Evolutionary conservation across 2,113 vertebrate genomes (phyloP).

Genomic region (Campylomormyrus numenius): DNA sequence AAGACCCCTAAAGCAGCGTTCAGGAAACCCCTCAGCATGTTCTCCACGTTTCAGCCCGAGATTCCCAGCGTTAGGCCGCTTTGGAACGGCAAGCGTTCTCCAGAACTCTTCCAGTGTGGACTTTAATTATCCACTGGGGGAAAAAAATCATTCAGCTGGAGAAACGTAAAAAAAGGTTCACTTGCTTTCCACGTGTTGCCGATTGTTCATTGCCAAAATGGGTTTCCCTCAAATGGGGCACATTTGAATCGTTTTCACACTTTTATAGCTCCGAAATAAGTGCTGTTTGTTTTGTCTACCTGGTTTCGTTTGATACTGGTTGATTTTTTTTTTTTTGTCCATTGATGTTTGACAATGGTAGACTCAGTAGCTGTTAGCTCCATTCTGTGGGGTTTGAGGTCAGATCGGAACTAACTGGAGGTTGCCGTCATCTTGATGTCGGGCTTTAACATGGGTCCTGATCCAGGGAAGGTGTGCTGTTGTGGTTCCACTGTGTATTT

Average conservation of each 20-base stretch:
- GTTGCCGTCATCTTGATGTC: not conserved
- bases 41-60: not conserved
- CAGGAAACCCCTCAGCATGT: not conserved
- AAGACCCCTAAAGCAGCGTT: not conserved
- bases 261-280: not conserved
- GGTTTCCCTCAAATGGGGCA: not conserved
- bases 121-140: not conserved
- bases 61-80: not conserved
- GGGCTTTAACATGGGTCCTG: not conserved
- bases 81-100: not conserved
- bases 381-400: not conserved
- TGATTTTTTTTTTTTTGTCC: not conserved
- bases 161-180: not conserved
- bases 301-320: not conserved
- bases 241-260: not conserved
- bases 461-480: not conserved
- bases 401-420: not conserved
- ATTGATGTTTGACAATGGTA: not conserved
- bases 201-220: not conserved
- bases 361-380: not conserved
- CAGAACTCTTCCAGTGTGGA: not conserved
- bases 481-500: not conserved
- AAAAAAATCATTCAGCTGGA: not conserved
- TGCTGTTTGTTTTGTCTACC: not conserved
- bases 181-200: not conserved